phyloP scores from a whole-genome alignment of 2,797 vertebrate genomes.

The Enoplosus armatus region DNA sequence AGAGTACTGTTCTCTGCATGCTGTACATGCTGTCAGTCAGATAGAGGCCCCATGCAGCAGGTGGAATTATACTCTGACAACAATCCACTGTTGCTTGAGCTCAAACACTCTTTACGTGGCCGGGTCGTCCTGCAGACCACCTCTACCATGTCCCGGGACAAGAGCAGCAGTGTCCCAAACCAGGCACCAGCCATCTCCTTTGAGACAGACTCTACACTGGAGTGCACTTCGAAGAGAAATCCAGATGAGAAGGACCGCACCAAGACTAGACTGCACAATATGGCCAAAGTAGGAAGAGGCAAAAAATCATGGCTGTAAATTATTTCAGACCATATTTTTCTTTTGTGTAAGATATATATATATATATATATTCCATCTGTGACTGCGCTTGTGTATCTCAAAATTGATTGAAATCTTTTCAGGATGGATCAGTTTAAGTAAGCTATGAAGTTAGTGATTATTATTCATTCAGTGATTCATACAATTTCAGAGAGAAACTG shows the following conservation, averaged over 20 bases:
- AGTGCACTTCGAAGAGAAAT: constrained; percentile 77
- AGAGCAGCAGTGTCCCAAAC: constrained; percentile 57
- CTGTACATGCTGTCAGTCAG: constrained; percentile 69
- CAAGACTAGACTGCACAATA: constrained; percentile 69
- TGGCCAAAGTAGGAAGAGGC: constrained; percentile 68
- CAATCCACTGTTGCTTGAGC: constrained; percentile 80
- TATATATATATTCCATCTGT: not conserved
- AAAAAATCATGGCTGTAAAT: constrained; percentile 85
- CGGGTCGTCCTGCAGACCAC: constrained; percentile 78
- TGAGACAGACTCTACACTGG: constrained; percentile 79
- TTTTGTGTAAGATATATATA: constrained; percentile 3
- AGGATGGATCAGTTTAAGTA: constrained; percentile 9
- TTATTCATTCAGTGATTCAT: constrained; percentile 5
- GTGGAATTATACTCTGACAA: constrained; percentile 62
- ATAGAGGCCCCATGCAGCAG: constrained; percentile 35
- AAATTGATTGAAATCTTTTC: not conserved
- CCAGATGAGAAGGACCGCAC: constrained; percentile 58
- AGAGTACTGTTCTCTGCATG: constrained; percentile 78
- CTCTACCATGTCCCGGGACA: constrained; percentile 64
- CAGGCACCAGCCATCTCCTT: constrained; percentile 81
- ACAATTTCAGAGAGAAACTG: not conserved
- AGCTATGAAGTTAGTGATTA: constrained; percentile 2
- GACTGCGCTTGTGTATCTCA: constrained; percentile 13
- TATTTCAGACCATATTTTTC: not conserved
- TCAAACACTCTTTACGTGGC: constrained; percentile 79